Conservation (phyloP, 2,888 invertebrate species). For the Mongoloraphidia duomilia region DNA sequence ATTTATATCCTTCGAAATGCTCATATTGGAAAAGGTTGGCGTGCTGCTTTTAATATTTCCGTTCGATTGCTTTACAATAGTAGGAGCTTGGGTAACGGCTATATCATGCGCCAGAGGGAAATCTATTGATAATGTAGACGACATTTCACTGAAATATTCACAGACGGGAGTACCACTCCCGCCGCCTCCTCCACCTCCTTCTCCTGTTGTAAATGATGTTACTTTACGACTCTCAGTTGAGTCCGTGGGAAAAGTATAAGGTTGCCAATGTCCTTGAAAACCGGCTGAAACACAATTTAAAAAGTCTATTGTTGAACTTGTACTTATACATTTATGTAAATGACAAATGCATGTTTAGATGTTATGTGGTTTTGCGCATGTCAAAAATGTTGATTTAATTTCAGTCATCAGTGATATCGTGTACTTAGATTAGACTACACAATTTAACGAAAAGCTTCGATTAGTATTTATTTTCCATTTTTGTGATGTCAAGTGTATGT, state of each 20-base stretch:
- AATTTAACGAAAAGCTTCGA: too few species aligned
- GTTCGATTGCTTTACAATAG: slow-evolving; percentile 10
- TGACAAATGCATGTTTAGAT: too few species aligned
- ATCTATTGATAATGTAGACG: slow-evolving; percentile 28
- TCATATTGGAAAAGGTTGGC: slow-evolving; percentile 17
- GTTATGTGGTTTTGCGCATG: too few species aligned
- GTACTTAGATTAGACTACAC: too few species aligned
- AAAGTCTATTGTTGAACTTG: too few species aligned
- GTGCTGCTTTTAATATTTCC: slow-evolving; percentile 9
- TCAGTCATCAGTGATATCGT: too few species aligned
- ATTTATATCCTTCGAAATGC: slow-evolving; percentile 34
- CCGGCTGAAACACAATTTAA: slow-evolving; percentile 1
- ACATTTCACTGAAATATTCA: slow-evolving; percentile 27
- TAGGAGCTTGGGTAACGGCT: slow-evolving; percentile 8
- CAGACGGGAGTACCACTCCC: slow-evolving; percentile 26
- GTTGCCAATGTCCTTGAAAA: slow-evolving; percentile 17
- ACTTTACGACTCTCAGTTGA: slow-evolving; percentile 13
- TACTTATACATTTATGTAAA: too few species aligned
- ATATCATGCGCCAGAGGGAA: slow-evolving; percentile 17
- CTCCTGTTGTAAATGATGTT: slow-evolving; percentile 10
- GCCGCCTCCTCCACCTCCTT: not conserved
- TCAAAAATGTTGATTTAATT: too few species aligned
- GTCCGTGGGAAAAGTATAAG: slow-evolving; percentile 5
- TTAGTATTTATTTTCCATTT: too few species aligned
- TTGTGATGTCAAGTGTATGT: too few species aligned